A percentile compares a stretch with the other conserved stretches of the same genome.
Evolutionary conservation across 2,797 vertebrate species (phyloP).

Genomic region (Phyllotis vaccarum): DNA sequence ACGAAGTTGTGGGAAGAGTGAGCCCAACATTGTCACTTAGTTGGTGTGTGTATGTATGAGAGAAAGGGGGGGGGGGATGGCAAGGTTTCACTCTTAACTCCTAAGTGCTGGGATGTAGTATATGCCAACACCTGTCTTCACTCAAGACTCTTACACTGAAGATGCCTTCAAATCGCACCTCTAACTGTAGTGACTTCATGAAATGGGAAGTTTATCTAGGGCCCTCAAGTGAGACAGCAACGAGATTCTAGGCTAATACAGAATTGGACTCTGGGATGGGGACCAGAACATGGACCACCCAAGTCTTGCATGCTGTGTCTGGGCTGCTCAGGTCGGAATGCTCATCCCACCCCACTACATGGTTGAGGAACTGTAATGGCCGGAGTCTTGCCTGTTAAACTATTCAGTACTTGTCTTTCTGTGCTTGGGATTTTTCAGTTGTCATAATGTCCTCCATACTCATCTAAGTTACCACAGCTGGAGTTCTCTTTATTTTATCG

Average conservation of each 20-base stretch:
- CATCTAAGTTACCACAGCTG: not conserved
- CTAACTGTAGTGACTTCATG: not conserved
- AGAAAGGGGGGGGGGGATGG: no score
- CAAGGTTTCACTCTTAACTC: no score
- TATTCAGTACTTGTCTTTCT: not conserved
- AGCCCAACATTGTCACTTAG: not conserved
- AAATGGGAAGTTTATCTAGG: not conserved
- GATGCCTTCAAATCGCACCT: not conserved
- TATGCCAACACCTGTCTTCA: not conserved
- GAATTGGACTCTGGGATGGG: no score
- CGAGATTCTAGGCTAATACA: not conserved
- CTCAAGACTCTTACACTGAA: not conserved
- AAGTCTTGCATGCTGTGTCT: not conserved
- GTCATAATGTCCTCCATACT: not conserved
- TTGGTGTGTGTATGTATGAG: not conserved
- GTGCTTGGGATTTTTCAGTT: not conserved
- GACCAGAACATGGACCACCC: not conserved
- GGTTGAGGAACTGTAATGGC: rapidly evolving
- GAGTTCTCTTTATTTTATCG: not conserved
- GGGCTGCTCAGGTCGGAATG: not conserved
- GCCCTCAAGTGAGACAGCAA: not conserved
- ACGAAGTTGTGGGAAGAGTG: no score
- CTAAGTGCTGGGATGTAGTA: not conserved
- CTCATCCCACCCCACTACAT: not conserved
- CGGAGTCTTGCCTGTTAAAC: not conserved